These are phyloP conservation scores for Garra rufa DNA, from an alignment of 2,113 vertebrate species.

Conservation along the genomic window DNA sequence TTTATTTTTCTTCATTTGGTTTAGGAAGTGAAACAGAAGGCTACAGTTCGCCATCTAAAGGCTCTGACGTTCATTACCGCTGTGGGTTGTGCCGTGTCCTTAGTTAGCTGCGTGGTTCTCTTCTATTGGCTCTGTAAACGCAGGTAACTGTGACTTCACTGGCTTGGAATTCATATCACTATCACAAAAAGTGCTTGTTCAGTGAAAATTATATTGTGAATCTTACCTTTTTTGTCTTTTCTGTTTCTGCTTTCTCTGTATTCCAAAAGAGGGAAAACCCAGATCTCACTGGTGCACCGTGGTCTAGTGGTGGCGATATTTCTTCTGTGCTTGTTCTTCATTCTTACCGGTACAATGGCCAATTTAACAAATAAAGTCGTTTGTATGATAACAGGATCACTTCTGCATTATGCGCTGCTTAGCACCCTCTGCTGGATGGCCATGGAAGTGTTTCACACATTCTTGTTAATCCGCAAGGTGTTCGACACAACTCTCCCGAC, in stretches of 20 bases:
- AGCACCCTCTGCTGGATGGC: slow-evolving; percentile 78
- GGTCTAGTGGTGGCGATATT: slow-evolving; percentile 69
- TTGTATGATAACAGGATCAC: slow-evolving; percentile 64
- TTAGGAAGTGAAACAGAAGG: slow-evolving; percentile 13
- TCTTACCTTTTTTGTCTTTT: not conserved
- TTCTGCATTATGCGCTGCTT: slow-evolving; percentile 76
- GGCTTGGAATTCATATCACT: not conserved
- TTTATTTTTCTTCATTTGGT: not conserved
- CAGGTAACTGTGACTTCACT: slow-evolving; percentile 60
- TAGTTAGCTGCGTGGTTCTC: slow-evolving; percentile 71
- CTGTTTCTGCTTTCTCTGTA: not conserved
- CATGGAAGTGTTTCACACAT: slow-evolving; percentile 75
- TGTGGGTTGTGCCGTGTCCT: not conserved
- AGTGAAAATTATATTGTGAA: not conserved
- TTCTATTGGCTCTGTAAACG: slow-evolving; percentile 69
- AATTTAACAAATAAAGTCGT: slow-evolving; percentile 57
- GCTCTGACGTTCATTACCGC: not conserved
- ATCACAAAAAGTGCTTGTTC: not conserved
- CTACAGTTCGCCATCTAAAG: slow-evolving; percentile 9
- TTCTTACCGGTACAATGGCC: slow-evolving; percentile 71
- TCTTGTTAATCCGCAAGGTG: slow-evolving; percentile 74
- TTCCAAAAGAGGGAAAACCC: slow-evolving; percentile 56
- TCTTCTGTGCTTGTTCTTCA: slow-evolving; percentile 70
- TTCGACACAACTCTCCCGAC: slow-evolving; percentile 64
- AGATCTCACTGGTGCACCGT: slow-evolving; percentile 67